Evolutionary conservation across 2,797 vertebrate genomes (phyloP), one percentile per base, ranked within the genome.

Genomic region (Galagoides demidoff): DNA sequence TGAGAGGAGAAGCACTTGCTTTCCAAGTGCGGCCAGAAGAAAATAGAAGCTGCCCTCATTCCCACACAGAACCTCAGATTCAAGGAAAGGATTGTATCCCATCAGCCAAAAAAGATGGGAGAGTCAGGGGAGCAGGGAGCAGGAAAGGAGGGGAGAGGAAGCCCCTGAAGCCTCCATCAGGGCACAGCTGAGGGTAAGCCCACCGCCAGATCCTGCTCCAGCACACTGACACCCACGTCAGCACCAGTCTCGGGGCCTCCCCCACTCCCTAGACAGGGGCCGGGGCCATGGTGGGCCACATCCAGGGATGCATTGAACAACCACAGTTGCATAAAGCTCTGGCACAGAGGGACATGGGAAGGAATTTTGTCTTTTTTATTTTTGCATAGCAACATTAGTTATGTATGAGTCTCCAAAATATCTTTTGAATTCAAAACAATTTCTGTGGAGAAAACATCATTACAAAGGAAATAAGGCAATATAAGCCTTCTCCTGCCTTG

Each of bases 101-200:
- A 0, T 25, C 31, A 85, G 34, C 68, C 49, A 45, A 73, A 84
- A 64, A 14, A 79, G 39, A 12, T 59, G 16, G 45, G 59, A 7
- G 29, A 3, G 22, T 4, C 4, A 0, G 6, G 3, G 39, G 29
- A 20, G 49, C 49, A 49, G 13, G 13, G 49, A 49, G 13, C 49
- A 3, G 13, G 49, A 49, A 49, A 4, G 49, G 55, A 55, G 20
- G 34, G 10, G 27, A 37, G 14, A 22, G 2, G 23, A 74, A 61
- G 27, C 2, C 29, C 16, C 25, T 85, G 31, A 29, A 66, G 25
- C 14, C 34, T 39, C 31, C 55, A 25, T 19, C 16, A 12, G 23
- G 59, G 29, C 59, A 4, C 29, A 22, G 6, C 55, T 39, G 37
- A 13, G 66, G 16, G 31, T 23, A 43, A 74, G 25, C 3, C 31